Base-by-base conservation (phyloP, 1,140 invertebrate species). In the Aphaenogaster rudis region DNA sequence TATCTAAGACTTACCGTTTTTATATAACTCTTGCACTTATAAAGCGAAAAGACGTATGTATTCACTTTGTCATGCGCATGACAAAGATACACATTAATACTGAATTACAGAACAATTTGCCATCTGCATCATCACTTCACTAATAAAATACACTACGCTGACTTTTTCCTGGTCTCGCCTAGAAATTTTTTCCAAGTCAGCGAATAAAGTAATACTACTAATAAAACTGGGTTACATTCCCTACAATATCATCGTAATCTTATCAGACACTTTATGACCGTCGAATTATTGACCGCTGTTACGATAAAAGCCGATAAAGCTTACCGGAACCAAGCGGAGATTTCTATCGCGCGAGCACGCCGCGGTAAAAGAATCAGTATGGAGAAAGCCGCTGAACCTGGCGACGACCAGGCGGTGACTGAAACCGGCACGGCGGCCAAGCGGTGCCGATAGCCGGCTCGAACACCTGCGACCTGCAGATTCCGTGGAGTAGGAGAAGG, bases 331-430 rank as follows among this genome's bases (percentile, higher is more conserved):
- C 11, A 15, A 52, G 13, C 17, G 7, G 0, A 80, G 8, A 21
- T 80, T 17, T 17, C 33, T 67, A 48, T 21, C 21, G 63, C 48
- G 36, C 39, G n/a, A 28, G 6, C 64, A 13, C 28, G 15, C 36
- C 42, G 45, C 9, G 15, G 33, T 50, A 7, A 36, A 71, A 69
- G 17, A 28, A 45, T 28, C 48, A 5, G 48, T n/a, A 45, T 4
- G 0, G 64, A 81, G 48, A 81, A 71, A 69, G 48, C 45, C 17
- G 78, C 36, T 57, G 90, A 90, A 92, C 90, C 90, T 86, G 90
- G 88, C 90, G 90, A 93, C 93, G 92, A 88, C 90, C 92, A 91
- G 89, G 89, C 92, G 91, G 86, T 89, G 88, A 94, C 94, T 94
- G 92, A 94, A 88, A 89, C 91, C 89, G 87, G 52, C 87, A 89